Percentiles rank a stretch among this genome's conserved stretches.
Conservation (phyloP, 2,888 invertebrate genomes). For the Electrophaes corylata region DNA sequence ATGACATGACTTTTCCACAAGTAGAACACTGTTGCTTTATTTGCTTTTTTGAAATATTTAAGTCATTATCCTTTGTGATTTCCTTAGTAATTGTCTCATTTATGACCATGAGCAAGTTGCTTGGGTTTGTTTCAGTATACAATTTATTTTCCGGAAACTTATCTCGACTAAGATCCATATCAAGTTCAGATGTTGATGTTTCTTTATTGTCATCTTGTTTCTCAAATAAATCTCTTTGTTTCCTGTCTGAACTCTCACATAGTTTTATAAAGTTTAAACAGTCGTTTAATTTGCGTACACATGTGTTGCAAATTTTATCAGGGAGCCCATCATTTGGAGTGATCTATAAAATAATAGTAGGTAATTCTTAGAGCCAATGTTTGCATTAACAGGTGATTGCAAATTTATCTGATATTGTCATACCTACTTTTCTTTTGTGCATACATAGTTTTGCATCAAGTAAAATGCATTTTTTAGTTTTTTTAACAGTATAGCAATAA, state of each 20-base stretch:
- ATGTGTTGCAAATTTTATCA: conserved; percentile 61
- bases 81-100: conserved; percentile 27
- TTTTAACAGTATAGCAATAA: too few relatives aligned
- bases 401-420: too few relatives aligned
- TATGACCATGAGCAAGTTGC: conserved; percentile 29
- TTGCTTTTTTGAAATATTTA: conserved; percentile 20
- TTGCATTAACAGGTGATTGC: too few relatives aligned
- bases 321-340: conserved; percentile 67
- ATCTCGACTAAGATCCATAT: conserved; percentile 28
- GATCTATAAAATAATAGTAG: conserved; percentile 51
- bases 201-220: conserved; percentile 34
- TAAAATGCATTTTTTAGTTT: too few relatives aligned
- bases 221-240: conserved; percentile 49
- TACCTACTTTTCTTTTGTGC: too few relatives aligned
- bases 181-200: conserved; percentile 22
- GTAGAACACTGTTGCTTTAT: conserved; percentile 72
- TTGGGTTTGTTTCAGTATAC: conserved; percentile 45
- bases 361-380: too few relatives aligned
- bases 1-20: conserved; percentile 82
- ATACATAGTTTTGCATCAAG: too few relatives aligned
- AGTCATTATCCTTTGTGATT: conserved; percentile 26
- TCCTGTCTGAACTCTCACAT: conserved; percentile 62
- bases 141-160: conserved; percentile 31
- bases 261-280: conserved; percentile 63
- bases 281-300: conserved; percentile 57